Evolutionary conservation across 2,888 invertebrate genomes (phyloP), one percentile per base, ranked within the genome.

Genomic region (Ferdinandea cuprea): DNA sequence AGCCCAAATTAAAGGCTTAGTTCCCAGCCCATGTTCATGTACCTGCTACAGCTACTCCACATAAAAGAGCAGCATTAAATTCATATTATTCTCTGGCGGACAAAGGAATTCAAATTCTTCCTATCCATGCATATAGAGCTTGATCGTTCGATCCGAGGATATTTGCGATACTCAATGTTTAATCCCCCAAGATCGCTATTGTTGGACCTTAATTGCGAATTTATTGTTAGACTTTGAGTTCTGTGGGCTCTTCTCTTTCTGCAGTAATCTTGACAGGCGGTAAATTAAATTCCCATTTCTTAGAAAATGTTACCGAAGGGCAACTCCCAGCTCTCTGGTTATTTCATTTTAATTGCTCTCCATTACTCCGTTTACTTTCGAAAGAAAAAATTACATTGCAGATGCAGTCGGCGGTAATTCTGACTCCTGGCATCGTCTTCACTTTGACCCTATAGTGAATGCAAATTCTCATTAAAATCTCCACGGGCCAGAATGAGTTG

Each of bases 391-490:
- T n/a, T n/a, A 32, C 44, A 44, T 21, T 44, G 37, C 65, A 9
- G 28, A 32, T 30, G n/a, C n/a, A n/a, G n/a, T n/a, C 17, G 40
- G 11, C 28, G 25, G 46, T 15, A 11, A 35, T 35, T 48, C 35
- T 21, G 32, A 37, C 50, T 35, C 30, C 37, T 46, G 63, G 63
- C 65, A 28, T 59, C 59, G 46, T 56, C 44, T 63, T 65, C 63
- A 46, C 63, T 52, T 61, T 69, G 69, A 80, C 76, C 58, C 63
- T 50, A n/a, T n/a, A 44, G 21, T 35, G 32, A 50, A 80, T 76
- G 76, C 76, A 80, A 80, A 80, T 79, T 28, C 76, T 76, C 80
- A 76, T 80, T 80, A 74, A 74, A 73, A 74, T 54, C 30, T 56
- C 42, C 19, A 46, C 63, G 13, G 21, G 42, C 46, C 54, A 19